These are phyloP conservation scores for Zenarchopterus dispar DNA, from an alignment of 2,797 vertebrate genomes.

Conservation along the genomic window DNA sequence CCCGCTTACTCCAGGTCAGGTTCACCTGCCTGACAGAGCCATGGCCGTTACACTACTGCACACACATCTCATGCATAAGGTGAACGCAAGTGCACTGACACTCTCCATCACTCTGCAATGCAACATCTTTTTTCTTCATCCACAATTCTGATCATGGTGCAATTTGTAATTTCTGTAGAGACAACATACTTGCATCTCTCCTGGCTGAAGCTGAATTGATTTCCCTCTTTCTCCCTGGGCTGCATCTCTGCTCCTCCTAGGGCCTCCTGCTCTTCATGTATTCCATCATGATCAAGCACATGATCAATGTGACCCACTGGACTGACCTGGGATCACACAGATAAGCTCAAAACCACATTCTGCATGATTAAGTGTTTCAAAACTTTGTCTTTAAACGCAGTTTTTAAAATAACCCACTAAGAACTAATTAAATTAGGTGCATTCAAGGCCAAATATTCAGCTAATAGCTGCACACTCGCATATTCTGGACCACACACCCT, in stretches of 20 bases:
- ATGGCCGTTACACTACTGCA: not conserved
- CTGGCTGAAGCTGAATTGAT: slow-evolving; percentile 40
- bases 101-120: too few species aligned
- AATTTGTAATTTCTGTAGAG: too few species aligned
- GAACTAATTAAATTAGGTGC: too few species aligned
- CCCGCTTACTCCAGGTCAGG: slow-evolving; percentile 77
- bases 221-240: slow-evolving; percentile 72
- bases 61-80: not conserved
- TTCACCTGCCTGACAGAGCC: slow-evolving; percentile 65
- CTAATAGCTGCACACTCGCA: too few species aligned
- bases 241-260: slow-evolving; percentile 49
- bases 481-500: too few species aligned
- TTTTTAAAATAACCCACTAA: too few species aligned
- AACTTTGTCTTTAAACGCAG: too few species aligned
- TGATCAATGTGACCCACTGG: slow-evolving; percentile 55
- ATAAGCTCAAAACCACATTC: not conserved
- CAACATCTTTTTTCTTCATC: too few species aligned
- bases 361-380: too few species aligned
- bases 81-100: not conserved
- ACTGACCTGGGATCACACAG: slow-evolving; percentile 56
- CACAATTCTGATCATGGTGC: too few species aligned
- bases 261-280: slow-evolving; percentile 68
- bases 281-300: slow-evolving; percentile 48
- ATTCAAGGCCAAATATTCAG: too few species aligned
- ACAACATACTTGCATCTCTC: slow-evolving; percentile 75